Base-by-base conservation (phyloP, 2,888 invertebrate species). In the Napeogenes inachia region DNA sequence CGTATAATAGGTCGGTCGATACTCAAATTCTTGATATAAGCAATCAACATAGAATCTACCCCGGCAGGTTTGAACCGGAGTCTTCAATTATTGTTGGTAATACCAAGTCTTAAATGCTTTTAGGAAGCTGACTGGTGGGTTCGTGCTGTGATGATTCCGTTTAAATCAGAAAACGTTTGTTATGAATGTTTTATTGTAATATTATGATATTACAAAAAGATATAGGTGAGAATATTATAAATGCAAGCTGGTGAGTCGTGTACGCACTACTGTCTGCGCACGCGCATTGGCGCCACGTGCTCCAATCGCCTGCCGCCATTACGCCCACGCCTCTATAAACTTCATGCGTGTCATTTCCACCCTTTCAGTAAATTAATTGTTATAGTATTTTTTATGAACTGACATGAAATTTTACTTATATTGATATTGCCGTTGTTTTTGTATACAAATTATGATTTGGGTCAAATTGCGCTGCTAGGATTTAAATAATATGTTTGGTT, bases 61-160 rank as follows among this genome's bases (percentile, higher is more conserved):
- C 79, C 80, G 81, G 79, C 80, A 77, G 80, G 80, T 80, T 86
- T 88, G 80, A 84, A 78, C 73, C 78, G 73, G 77, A 73, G 77
- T 80, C 84, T 84, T 85, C 89, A 90, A 90, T 90, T 89, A 90
- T 87, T 84, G 87, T 87, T 84, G 87, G 85, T 87, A 89, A 89
- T 89, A 87, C 84, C 80, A 79, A 83, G 81, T 77, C 78, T 79
- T 89, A 88, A 89, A 87, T 81, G 87, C 81, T 85, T 82, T 21
- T 81, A 88, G 85, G 89, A 81, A 89, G 89, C 87, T 79, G 84
- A 79, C 80, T 81, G 80, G 78, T 76, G 72, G 75, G 82, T 64
- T 62, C 54, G 59, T 57, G 54, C 21, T 54, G 60, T 54, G 56
- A 46, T 57, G 45, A 21, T 42, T 54, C 57, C 35, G 53, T 62